Conservation (phyloP, 2,888 invertebrate species). For the Geotrupes spiniger region DNA sequence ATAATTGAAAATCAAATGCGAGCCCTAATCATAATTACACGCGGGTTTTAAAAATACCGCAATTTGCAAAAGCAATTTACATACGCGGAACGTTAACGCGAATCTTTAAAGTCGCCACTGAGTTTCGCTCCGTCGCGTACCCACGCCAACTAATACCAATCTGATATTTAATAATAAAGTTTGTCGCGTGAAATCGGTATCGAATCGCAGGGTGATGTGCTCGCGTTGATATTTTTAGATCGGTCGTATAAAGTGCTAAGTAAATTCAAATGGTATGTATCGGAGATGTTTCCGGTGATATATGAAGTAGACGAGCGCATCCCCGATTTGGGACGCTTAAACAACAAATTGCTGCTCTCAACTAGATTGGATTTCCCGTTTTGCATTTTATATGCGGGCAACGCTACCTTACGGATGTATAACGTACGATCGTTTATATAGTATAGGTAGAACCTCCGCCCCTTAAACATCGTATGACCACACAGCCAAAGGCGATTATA, state of each 20-base stretch:
- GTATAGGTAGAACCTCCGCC: slow-evolving; percentile 8
- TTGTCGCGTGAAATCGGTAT: background rate
- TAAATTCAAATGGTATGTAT: slow-evolving; percentile 30
- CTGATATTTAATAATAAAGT: no score
- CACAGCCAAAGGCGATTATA: slow-evolving; percentile 30
- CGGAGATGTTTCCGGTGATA: slow-evolving; percentile 27
- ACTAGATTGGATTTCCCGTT: slow-evolving; percentile 45
- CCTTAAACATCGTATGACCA: slow-evolving; percentile 29
- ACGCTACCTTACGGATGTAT: slow-evolving; percentile 23
- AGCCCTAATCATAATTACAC: no score
- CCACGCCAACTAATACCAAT: no score
- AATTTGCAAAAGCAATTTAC: no score
- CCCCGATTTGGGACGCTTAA: slow-evolving; percentile 34
- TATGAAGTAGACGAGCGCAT: slow-evolving; percentile 27
- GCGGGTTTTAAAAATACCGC: no score
- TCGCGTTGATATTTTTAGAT: slow-evolving; percentile 21
- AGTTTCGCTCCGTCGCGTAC: no score
- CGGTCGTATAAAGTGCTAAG: slow-evolving; percentile 22
- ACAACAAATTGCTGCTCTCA: slow-evolving; percentile 46
- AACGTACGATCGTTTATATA: slow-evolving; percentile 10
- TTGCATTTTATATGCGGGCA: slow-evolving; percentile 36
- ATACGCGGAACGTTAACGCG: no score
- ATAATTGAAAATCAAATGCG: no score
- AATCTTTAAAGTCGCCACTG: no score
- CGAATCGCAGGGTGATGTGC: slow-evolving; percentile 8